Conservation (phyloP, 1,140 invertebrate genomes). For the Caenorhabditis remanei region DNA sequence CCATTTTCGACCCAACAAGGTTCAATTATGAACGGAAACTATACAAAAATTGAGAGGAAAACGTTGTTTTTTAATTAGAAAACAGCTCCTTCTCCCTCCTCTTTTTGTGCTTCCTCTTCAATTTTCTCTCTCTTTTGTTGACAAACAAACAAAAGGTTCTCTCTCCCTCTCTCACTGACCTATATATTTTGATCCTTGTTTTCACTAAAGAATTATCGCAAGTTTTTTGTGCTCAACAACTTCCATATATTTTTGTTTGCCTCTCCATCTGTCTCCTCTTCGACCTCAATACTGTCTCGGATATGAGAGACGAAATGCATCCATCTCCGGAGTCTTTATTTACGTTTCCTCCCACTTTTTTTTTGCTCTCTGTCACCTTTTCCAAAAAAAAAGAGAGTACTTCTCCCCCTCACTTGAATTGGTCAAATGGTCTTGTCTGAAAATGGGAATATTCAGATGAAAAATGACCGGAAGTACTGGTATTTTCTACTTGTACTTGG, state of each 20-base stretch:
- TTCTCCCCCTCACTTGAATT: not conserved
- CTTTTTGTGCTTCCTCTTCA: not conserved
- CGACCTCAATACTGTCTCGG: slow-evolving; percentile 14
- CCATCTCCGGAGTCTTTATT: not conserved
- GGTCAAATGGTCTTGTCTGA: not conserved
- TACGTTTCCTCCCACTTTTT: slow-evolving; percentile 29
- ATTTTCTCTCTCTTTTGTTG: not conserved
- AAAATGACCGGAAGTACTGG: slow-evolving; percentile 44
- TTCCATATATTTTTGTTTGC: slow-evolving; percentile 10
- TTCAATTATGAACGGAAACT: not conserved
- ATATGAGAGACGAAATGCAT: slow-evolving; percentile 37
- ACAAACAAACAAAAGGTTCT: slow-evolving; percentile 2
- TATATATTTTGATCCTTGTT: slow-evolving; percentile 5
- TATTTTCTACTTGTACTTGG: slow-evolving; percentile 39
- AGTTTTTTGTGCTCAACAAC: slow-evolving; percentile 48
- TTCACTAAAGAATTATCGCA: slow-evolving; percentile 41
- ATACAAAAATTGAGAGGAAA: not conserved
- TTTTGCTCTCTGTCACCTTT: slow-evolving; percentile 30
- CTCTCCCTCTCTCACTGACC: not conserved
- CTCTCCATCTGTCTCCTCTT: not conserved
- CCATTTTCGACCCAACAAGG: no score
- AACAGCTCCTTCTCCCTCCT: not conserved
- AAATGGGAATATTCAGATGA: slow-evolving; percentile 26
- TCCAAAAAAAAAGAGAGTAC: not conserved
- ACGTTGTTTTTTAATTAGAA: not conserved